A percentile compares a stretch with the other conserved stretches of the same genome.
Conservation (phyloP, 2,797 vertebrate genomes). For the Odontamblyopus rebecca region DNA sequence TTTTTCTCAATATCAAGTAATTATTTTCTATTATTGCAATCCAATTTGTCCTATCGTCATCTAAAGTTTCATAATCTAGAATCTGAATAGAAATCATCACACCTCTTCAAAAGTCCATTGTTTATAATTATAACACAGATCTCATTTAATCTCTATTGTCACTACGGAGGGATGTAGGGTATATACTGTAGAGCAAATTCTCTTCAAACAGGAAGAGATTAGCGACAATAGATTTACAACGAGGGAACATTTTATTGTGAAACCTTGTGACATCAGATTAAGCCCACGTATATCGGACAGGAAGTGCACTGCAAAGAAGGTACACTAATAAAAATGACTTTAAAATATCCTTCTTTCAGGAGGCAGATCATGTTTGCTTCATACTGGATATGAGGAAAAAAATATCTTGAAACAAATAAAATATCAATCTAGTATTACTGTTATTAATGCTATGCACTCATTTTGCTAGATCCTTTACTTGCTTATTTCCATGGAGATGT, state of each 20-base stretch:
- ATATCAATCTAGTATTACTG: too few relatives aligned
- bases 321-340: background rate
- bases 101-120: background rate
- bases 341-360: background rate
- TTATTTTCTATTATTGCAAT: background rate
- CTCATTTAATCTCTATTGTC: background rate
- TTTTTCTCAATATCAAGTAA: background rate
- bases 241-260: slow-evolving; percentile 30
- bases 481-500: too few relatives aligned
- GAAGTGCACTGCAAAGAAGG: background rate
- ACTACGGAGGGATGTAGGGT: slow-evolving; percentile 7
- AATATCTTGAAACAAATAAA: too few relatives aligned
- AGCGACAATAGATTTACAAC: slow-evolving; percentile 46
- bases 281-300: slow-evolving; percentile 8
- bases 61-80: background rate
- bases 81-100: background rate
- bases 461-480: too few relatives aligned
- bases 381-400: too few relatives aligned
- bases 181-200: slow-evolving; percentile 14
- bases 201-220: slow-evolving; percentile 45
- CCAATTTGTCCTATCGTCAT: background rate
- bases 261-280: slow-evolving; percentile 50
- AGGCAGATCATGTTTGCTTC: too few relatives aligned
- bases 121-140: background rate
- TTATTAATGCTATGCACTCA: too few relatives aligned